Percentiles rank a stretch among this genome's conserved stretches.
Conservation (phyloP, 2,797 vertebrate species). For the Clarias pachynema region DNA sequence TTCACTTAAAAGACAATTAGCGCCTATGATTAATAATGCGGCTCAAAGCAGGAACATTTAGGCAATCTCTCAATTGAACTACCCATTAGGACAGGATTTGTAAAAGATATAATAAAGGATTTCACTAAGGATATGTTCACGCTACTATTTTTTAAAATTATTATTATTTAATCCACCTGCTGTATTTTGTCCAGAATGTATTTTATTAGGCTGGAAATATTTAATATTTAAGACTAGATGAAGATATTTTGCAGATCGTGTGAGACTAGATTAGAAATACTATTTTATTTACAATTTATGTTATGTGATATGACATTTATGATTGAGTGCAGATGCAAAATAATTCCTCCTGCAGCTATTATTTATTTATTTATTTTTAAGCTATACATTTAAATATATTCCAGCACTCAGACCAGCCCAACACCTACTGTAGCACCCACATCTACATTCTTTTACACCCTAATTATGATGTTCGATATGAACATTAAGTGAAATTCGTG, state of each 20-base stretch:
- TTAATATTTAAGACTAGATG: background rate
- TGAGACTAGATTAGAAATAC: too few relatives aligned
- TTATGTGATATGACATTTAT: background rate
- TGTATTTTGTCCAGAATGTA: background rate
- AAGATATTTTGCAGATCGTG: background rate
- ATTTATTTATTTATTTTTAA: background rate
- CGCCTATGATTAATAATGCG: background rate
- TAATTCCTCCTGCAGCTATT: background rate
- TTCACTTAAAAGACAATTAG: constrained; percentile 23
- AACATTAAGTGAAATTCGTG: too few relatives aligned
- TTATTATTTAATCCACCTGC: background rate
- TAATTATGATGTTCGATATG: too few relatives aligned
- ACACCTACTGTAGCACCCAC: too few relatives aligned
- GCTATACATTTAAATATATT: background rate
- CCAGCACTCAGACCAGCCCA: background rate
- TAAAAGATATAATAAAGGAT: background rate
- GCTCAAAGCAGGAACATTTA: background rate
- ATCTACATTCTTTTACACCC: too few relatives aligned
- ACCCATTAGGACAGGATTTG: background rate
- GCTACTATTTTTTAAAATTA: background rate
- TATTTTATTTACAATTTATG: background rate
- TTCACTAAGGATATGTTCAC: background rate
- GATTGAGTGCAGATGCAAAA: background rate
- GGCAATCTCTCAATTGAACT: background rate
- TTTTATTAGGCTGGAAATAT: background rate